phyloP scores from a whole-genome alignment of 2,888 invertebrate species.

The Cistogaster globosa region DNA sequence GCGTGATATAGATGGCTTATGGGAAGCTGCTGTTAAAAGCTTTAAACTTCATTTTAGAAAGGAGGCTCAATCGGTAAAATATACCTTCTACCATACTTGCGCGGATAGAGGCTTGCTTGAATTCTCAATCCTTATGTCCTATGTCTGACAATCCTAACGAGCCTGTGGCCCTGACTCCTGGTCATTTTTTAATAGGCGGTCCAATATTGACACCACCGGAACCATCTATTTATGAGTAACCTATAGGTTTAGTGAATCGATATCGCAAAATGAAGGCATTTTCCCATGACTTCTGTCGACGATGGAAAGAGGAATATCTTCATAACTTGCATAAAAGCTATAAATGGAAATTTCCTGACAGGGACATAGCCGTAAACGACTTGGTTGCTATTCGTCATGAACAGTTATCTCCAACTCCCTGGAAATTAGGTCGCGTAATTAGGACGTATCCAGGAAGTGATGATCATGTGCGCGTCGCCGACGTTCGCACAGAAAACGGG shows the following conservation, averaged over 20 bases:
- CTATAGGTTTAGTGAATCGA: constrained; percentile 26
- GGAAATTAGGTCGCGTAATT: constrained; percentile 45
- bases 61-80: constrained; percentile 1
- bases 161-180: too few relatives aligned
- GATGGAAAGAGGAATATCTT: constrained; percentile 59
- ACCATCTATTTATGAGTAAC: constrained; percentile 1
- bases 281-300: constrained; percentile 42
- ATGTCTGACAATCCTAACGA: too few relatives aligned
- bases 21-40: constrained; percentile 15
- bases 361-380: constrained; percentile 33
- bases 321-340: constrained; percentile 40
- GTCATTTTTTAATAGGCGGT: constrained; percentile 23
- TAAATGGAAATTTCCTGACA: neutral
- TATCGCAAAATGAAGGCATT: constrained; percentile 36
- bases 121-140: neutral
- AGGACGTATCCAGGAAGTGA: neutral
- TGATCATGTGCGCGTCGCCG: neutral
- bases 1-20: neutral
- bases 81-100: constrained; percentile 5
- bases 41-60: constrained; percentile 9
- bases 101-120: constrained; percentile 2
- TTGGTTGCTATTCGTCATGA: constrained; percentile 48
- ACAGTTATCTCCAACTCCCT: constrained; percentile 29
- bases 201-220: constrained; percentile 8
- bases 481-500: neutral